These are phyloP conservation scores for Trachelus iudaicus DNA, from an alignment of 2,888 invertebrate species.

Conservation along the genomic window DNA sequence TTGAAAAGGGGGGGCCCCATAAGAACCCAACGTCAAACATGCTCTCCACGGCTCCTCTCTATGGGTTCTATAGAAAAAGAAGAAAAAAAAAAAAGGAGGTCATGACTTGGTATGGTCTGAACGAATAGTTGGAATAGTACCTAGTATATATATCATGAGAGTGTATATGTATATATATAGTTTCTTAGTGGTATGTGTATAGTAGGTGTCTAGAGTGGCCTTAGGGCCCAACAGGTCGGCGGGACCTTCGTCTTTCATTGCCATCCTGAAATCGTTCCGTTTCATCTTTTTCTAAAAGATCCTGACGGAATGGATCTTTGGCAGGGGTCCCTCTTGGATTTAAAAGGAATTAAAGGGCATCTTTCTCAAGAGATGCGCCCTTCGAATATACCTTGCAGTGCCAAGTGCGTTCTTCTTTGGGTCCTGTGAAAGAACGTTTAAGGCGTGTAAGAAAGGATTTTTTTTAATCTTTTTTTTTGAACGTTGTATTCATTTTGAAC, in stretches of 20 bases:
- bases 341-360: background rate
- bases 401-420: background rate
- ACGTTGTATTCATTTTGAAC: background rate
- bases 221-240: constrained; percentile 1
- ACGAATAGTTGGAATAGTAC: constrained; percentile 1
- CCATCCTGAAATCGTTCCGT: background rate
- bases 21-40: background rate
- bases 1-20: background rate
- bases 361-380: background rate
- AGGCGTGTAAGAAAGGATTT: background rate
- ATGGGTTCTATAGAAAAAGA: constrained; percentile 15
- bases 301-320: background rate
- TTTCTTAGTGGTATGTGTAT: background rate
- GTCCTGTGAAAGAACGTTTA: background rate
- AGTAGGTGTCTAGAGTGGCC: constrained; percentile 17
- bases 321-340: background rate
- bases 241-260: background rate
- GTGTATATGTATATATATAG: too few species aligned
- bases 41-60: background rate
- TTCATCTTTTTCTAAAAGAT: background rate
- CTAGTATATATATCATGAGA: too few species aligned
- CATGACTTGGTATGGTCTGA: constrained; percentile 13
- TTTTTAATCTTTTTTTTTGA: too few species aligned
- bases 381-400: background rate
- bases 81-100: constrained; percentile 17